Evolutionary conservation across 2,113 vertebrate genomes (phyloP).

Genomic region (Perca flavescens): DNA sequence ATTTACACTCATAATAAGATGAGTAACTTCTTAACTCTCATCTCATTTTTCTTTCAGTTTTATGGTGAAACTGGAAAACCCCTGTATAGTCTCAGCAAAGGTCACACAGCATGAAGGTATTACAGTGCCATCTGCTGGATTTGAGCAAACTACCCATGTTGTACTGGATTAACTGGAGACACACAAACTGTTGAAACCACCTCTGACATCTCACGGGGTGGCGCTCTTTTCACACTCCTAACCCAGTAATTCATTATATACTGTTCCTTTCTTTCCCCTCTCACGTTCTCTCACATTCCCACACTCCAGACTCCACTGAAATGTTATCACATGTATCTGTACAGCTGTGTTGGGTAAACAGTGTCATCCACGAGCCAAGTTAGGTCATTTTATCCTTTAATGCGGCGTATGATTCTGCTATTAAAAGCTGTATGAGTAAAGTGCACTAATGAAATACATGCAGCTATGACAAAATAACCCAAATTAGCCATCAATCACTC

Average conservation of each 20-base stretch:
- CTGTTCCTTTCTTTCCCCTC: background rate
- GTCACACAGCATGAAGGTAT: constrained; percentile 20
- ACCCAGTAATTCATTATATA: too few species aligned
- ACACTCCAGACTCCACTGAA: constrained; percentile 8
- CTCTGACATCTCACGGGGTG: constrained; percentile 32
- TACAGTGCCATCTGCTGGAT: constrained; percentile 67
- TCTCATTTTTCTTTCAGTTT: constrained; percentile 32
- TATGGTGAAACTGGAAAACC: constrained; percentile 61
- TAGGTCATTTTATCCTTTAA: constrained; percentile 30
- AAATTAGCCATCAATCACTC: constrained; percentile 2
- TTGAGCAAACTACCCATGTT: background rate
- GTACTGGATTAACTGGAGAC: background rate
- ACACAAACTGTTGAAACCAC: background rate
- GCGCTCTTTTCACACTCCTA: constrained; percentile 34
- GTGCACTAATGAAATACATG: constrained; percentile 35
- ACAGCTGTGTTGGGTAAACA: constrained; percentile 59
- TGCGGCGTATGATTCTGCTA: background rate
- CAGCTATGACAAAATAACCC: background rate
- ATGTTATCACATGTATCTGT: constrained; percentile 36
- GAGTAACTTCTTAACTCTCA: background rate
- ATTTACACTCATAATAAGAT: background rate
- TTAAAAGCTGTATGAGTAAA: constrained; percentile 27
- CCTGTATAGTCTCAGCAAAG: background rate
- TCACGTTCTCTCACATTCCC: constrained; percentile 34
- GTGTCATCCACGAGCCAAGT: constrained; percentile 35